Evolutionary conservation across 2,888 invertebrate genomes (phyloP).

Genomic region (Eupithecia dodoneata): DNA sequence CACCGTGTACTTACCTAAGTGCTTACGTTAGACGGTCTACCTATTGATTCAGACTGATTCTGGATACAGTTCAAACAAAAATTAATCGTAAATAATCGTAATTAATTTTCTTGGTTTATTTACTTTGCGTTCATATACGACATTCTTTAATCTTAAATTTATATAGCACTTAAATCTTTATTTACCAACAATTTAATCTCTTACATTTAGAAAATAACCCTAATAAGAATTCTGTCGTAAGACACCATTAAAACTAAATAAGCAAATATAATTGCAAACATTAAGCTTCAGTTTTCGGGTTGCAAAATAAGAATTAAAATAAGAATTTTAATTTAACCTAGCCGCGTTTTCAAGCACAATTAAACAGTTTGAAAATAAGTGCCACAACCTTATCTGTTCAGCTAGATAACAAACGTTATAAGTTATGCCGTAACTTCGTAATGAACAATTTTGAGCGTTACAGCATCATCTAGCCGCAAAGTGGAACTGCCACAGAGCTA

Average conservation of each 20-base stretch:
- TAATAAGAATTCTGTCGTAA: constrained; percentile 31
- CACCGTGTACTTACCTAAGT: neutral
- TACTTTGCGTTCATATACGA: neutral
- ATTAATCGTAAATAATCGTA: no score
- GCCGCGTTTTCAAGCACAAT: constrained; percentile 42
- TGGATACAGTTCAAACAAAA: neutral
- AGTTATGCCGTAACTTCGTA: neutral
- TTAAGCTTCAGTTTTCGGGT: constrained; percentile 29
- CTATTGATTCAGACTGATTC: neutral
- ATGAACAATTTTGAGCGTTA: neutral
- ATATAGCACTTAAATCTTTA: neutral
- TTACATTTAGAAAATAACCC: constrained; percentile 13
- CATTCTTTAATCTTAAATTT: neutral
- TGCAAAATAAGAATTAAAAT: constrained; percentile 28
- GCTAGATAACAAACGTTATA: neutral
- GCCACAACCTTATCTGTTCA: neutral
- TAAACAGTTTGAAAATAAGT: constrained; percentile 56
- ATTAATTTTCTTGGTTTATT: neutral
- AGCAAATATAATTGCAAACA: constrained; percentile 27
- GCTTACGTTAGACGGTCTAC: neutral
- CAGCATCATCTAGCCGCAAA: no score
- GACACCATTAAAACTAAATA: constrained; percentile 26
- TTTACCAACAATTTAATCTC: neutral
- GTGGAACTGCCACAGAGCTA: no score
- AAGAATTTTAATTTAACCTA: constrained; percentile 35